phyloP scores from a whole-genome alignment of 2,113 vertebrate species.

The Pycnonotus jocosus region DNA sequence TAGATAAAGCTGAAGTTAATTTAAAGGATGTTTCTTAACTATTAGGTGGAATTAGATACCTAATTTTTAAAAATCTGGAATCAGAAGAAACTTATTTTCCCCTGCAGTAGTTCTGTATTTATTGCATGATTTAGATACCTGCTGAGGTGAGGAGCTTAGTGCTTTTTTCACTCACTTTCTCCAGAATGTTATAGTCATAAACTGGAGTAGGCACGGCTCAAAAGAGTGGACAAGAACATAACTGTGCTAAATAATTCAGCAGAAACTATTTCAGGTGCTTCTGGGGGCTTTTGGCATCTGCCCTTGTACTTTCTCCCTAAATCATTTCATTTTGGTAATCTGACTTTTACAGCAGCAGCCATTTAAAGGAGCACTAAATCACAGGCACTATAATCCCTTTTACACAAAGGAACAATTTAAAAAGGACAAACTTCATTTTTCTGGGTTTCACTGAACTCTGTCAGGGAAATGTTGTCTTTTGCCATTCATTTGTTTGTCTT shows the following conservation, averaged over 20 bases:
- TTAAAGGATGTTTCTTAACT: background rate
- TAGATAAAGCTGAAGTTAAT: background rate
- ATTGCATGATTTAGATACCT: background rate
- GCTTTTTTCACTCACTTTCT: background rate
- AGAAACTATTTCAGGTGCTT: background rate
- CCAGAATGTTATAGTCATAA: background rate
- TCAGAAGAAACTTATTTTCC: background rate
- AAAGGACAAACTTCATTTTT: conserved; percentile 19
- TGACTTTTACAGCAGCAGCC: background rate
- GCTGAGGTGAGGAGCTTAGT: background rate
- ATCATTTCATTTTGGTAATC: background rate
- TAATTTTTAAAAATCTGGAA: background rate
- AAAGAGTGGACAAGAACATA: background rate
- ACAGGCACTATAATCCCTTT: background rate
- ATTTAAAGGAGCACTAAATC: conserved; percentile 10
- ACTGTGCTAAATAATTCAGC: background rate
- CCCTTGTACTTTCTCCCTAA: background rate
- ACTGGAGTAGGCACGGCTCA: background rate
- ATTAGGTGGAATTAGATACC: background rate
- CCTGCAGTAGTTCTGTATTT: background rate
- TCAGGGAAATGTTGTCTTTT: background rate
- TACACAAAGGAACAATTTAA: conserved; percentile 25
- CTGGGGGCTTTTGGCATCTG: background rate
- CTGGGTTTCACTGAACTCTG: background rate
- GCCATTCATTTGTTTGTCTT: background rate